Evolutionary conservation across 2,113 vertebrate genomes (phyloP).

Genomic region (Alethe castanea): DNA sequence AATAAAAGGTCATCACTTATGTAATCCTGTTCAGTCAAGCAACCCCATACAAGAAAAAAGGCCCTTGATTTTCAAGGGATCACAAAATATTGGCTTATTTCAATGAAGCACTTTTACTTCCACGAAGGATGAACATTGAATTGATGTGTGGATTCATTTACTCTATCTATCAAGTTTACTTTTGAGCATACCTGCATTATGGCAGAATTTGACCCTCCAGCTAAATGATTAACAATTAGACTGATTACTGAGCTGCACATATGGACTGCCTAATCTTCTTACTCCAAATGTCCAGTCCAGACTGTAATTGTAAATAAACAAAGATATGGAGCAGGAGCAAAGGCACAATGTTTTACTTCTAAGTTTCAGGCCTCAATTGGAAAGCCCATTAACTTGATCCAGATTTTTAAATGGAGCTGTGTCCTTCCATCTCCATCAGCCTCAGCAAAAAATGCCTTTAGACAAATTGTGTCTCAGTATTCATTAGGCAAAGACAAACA

Average conservation of each 20-base stretch:
- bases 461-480: neutral
- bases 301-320: neutral
- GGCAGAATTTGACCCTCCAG: neutral
- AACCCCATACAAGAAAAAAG: neutral
- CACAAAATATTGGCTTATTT: neutral
- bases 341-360: neutral
- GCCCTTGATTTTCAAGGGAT: neutral
- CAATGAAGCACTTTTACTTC: neutral
- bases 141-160: neutral
- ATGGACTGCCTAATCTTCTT: neutral
- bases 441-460: neutral
- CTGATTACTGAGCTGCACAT: neutral
- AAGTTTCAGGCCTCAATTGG: neutral
- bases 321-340: neutral
- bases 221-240: neutral
- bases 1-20: neutral
- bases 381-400: neutral
- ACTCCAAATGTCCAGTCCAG: neutral
- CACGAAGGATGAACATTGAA: neutral
- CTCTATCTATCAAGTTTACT: neutral
- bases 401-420: neutral
- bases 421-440: neutral
- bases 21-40: neutral
- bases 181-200: neutral
- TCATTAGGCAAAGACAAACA: neutral